Base-by-base conservation (phyloP, 1,140 invertebrate species). In the Eciton burchellii region DNA sequence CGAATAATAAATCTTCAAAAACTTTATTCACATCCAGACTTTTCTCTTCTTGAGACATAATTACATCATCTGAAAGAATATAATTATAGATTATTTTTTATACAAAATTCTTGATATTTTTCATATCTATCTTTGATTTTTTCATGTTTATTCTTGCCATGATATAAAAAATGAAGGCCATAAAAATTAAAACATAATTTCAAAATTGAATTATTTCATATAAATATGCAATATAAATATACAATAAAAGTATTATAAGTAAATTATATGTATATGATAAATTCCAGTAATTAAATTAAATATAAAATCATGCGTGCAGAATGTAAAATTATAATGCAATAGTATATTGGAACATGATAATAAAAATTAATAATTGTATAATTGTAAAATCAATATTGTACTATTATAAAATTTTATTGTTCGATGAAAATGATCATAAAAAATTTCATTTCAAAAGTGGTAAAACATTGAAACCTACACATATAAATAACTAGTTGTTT, bases 1-100 rank as follows among this genome's bases (percentile, higher is more conserved):
- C 88, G 2, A 94, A 81, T 21, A 94, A 74, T 77, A 94, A 84
- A 79, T 93, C 90, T 16, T 93, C 92, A 71, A 94, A 94, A 11
- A 83, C 91, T 65, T 92, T 71, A 77, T 94, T 94, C 54, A 94
- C 82, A 57, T 94, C 93, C 19, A 89, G 21, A 52, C 88, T 73
- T 19, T 71, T 63, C 0, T 83, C 56, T 71, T 86, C 65, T 8
- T 83, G 56, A 45, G 87, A 81, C 87, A 88, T 90, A 77, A 71
- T 82, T 81, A 74, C n/a, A 16, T 47, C 21, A 70, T 56, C 85
- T 88, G 43, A 52, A 87, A 88, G 35, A 19, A 66, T 29, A 63
- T 65, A 81, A 73, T 35, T 6, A 77, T 16, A 84, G 0, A 77
- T 60, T 76, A 66, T 11, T 8, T 56, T 11, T 52, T 52, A 5